Conservation (phyloP, 92 coral and sea anemone genomes). For the Zoanthus solanderi region DNA sequence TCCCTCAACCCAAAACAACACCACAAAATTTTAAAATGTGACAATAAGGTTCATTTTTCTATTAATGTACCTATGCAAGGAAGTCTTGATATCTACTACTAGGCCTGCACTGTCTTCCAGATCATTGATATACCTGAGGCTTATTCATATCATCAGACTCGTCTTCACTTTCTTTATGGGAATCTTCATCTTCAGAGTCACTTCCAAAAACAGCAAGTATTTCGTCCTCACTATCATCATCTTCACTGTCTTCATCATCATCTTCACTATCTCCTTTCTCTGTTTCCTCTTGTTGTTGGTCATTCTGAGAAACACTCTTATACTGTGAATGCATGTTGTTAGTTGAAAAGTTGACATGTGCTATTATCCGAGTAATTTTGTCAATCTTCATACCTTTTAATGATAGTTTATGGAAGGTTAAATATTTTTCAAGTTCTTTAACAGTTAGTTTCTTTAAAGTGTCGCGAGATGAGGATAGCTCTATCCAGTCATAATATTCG, state of each 20-base stretch:
- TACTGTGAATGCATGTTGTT: slow-evolving; percentile 29
- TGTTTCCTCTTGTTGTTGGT: slow-evolving; percentile 39
- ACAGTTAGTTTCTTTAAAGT: slow-evolving; percentile 69
- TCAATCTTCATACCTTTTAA: slow-evolving; percentile 10
- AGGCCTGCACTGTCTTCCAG: slow-evolving; percentile 52
- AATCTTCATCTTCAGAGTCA: slow-evolving; percentile 54
- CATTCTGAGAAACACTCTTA: slow-evolving; percentile 34
- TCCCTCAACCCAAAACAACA: neutral
- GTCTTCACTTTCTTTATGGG: slow-evolving; percentile 52
- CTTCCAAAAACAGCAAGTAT: slow-evolving; percentile 55
- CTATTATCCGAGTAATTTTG: slow-evolving; percentile 42
- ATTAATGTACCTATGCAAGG: neutral
- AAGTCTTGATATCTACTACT: neutral
- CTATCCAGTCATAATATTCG: slow-evolving; percentile 68
- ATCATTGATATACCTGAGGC: slow-evolving; percentile 44
- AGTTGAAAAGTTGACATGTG: slow-evolving; percentile 27
- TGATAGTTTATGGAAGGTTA: slow-evolving; percentile 50
- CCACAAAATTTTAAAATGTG: neutral
- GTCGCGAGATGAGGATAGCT: slow-evolving; percentile 69
- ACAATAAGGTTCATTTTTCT: neutral
- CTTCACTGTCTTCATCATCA: slow-evolving; percentile 14
- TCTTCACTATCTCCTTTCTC: slow-evolving; percentile 19
- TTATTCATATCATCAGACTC: slow-evolving; percentile 52
- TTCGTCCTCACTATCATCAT: slow-evolving; percentile 52
- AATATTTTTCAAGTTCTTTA: slow-evolving; percentile 71